Conservation (phyloP, 2,888 invertebrate species). For the Terebella lapidaria region DNA sequence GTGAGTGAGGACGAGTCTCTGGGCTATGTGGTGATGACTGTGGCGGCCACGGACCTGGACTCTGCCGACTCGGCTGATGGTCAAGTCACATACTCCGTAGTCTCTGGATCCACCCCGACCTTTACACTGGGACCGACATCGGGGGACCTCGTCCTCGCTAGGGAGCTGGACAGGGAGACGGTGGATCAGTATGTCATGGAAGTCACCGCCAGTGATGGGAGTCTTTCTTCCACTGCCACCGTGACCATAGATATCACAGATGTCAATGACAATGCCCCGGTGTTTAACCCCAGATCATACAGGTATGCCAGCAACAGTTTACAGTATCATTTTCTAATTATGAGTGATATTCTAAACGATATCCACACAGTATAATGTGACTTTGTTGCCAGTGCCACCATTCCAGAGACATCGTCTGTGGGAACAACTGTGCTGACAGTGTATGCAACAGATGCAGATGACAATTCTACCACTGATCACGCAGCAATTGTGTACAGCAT, state of each 20-base stretch:
- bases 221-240: constrained; percentile 6
- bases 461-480: constrained; percentile 9
- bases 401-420: not conserved
- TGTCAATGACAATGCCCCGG: constrained; percentile 2
- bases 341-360: not conserved
- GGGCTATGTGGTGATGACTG: constrained; percentile 16
- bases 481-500: constrained; percentile 26
- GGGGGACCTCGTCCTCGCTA: not conserved
- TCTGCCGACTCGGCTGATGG: constrained; percentile 16
- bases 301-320: not conserved
- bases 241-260: constrained; percentile 11
- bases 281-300: constrained; percentile 1
- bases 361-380: not conserved
- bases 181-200: constrained; percentile 16
- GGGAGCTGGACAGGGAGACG: not conserved
- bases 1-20: constrained; percentile 5
- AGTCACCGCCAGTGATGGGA: constrained; percentile 10
- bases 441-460: constrained; percentile 8
- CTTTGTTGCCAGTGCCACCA: not conserved
- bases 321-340: too few species aligned
- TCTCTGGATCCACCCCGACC: not conserved
- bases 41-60: constrained; percentile 29
- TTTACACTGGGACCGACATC: not conserved
- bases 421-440: not conserved
- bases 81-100: constrained; percentile 20